Evolutionary conservation across 2,113 vertebrate species (phyloP).

Genomic region (Phalacrocorax aristotelis): DNA sequence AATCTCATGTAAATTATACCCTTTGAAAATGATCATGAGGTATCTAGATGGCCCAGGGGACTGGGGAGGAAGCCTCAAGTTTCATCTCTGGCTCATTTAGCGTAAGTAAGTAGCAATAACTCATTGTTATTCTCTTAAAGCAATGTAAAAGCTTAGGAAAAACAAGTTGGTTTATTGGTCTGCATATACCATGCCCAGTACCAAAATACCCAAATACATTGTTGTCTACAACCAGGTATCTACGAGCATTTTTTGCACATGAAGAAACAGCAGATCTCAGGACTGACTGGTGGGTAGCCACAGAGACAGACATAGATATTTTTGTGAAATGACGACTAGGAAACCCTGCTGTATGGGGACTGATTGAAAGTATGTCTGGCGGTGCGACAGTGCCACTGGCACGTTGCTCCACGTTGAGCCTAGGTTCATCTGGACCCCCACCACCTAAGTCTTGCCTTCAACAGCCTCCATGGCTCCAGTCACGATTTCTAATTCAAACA

Average conservation of each 20-base stretch:
- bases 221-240: not conserved
- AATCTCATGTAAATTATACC: conserved; percentile 61
- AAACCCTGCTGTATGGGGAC: too few species aligned
- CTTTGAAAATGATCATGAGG: conserved; percentile 57
- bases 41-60: conserved; percentile 39
- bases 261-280: not conserved
- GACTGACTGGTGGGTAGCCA: not conserved
- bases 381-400: not conserved
- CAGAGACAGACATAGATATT: not conserved
- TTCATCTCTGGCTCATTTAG: conserved; percentile 53
- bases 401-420: not conserved
- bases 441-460: not conserved
- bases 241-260: not conserved
- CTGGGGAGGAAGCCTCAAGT: conserved; percentile 8
- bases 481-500: not conserved
- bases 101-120: conserved; percentile 49
- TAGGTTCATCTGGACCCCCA: not conserved
- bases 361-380: not conserved
- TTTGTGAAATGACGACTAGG: not conserved
- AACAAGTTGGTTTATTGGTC: not conserved
- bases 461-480: not conserved
- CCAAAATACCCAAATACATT: not conserved
- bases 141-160: not conserved
- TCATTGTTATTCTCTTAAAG: conserved; percentile 19
- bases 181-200: not conserved